A percentile compares a stretch with the other conserved stretches of the same genome.
Evolutionary conservation across 2,113 vertebrate species (phyloP).

Genomic region (Thomomys bottae): DNA sequence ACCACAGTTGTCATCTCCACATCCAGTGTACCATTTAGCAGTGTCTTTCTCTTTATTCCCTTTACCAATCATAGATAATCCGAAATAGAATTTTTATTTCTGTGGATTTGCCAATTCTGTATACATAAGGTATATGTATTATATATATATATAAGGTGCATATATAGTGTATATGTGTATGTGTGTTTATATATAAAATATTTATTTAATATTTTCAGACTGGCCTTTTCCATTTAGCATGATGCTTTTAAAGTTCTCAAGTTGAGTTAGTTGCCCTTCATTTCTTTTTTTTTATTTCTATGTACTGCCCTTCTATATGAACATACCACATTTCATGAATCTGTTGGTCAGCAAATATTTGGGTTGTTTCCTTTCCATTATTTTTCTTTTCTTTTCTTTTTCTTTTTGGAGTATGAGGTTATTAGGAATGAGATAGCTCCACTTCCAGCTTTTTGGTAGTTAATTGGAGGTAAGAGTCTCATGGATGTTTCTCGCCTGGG

Average conservation of each 20-base stretch:
- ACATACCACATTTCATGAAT: background rate
- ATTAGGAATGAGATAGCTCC: background rate
- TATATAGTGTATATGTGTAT: too few species aligned
- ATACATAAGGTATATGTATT: too few species aligned
- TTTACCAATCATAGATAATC: background rate
- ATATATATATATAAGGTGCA: too few species aligned
- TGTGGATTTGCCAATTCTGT: background rate
- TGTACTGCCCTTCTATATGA: background rate
- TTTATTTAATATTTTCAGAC: background rate
- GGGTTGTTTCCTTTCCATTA: background rate
- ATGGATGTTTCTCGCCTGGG: too few species aligned
- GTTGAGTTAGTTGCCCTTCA: too few species aligned
- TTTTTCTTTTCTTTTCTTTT: too few species aligned
- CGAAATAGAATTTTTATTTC: background rate
- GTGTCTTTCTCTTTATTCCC: background rate
- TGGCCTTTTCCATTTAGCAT: background rate
- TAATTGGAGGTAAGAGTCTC: too few species aligned
- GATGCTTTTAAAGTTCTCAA: background rate
- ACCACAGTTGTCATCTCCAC: too few species aligned
- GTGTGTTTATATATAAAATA: too few species aligned
- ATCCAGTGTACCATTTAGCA: background rate
- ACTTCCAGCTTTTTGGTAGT: too few species aligned
- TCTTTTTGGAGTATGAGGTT: too few species aligned
- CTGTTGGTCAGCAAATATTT: background rate
- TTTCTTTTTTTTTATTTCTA: background rate